Evolutionary conservation across 2,113 vertebrate genomes (phyloP).

Genomic region (Caranx melampygus): DNA sequence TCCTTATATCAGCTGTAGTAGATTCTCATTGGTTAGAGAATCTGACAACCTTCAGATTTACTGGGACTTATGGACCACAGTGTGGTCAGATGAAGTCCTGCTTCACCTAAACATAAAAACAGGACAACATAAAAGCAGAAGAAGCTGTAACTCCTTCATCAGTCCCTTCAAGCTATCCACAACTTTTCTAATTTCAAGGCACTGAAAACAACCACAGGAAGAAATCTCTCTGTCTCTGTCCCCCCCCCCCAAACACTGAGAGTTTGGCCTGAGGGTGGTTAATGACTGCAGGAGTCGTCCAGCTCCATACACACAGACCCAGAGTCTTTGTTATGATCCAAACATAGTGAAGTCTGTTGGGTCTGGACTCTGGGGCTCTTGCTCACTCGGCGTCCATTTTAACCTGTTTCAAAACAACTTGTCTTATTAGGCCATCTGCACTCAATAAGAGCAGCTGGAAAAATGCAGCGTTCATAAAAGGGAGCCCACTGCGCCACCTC

Average conservation of each 20-base stretch:
- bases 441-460: conserved; percentile 56
- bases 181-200: neutral
- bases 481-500: conserved; percentile 31
- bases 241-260: neutral
- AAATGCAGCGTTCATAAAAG: conserved; percentile 30
- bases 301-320: neutral
- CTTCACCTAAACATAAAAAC: too few relatives aligned
- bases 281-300: neutral
- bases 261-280: neutral
- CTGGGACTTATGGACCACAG: too few relatives aligned
- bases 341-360: conserved; percentile 6
- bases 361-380: conserved; percentile 8
- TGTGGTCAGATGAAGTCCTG: too few relatives aligned
- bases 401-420: conserved; percentile 63
- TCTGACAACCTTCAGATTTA: too few relatives aligned
- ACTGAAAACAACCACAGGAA: neutral
- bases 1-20: too few relatives aligned
- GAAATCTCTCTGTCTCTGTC: too few relatives aligned
- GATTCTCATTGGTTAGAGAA: too few relatives aligned
- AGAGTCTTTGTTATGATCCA: conserved; percentile 11
- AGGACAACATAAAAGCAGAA: too few relatives aligned
- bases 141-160: neutral
- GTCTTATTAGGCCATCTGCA: conserved; percentile 64
- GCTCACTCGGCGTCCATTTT: conserved; percentile 26
- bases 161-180: neutral